Base-by-base conservation (phyloP, 2,888 invertebrate species). In the Acleris literana region DNA sequence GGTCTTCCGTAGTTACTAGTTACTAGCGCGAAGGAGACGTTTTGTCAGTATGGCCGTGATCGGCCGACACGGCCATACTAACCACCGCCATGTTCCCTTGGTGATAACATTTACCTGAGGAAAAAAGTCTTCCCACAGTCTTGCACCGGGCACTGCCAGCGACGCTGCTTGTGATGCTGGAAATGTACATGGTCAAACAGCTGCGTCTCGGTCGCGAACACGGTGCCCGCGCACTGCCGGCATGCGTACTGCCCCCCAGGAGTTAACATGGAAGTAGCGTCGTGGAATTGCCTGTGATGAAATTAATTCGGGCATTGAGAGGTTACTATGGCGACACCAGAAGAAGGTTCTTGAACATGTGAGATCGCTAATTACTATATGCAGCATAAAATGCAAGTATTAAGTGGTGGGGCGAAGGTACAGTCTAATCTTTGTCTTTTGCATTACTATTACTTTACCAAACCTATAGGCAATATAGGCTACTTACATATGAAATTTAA, bases 151-250 rank as follows among this genome's bases (percentile, higher is more conserved):
- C 93, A 93, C 71, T 86, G 87, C 90, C 93, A 93, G 0, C 87
- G 75, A 54, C 83, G 83, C 68, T 84, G 84, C 76, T 90, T 90
- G 63, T 86, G 84, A 33, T 93, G 93, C 52, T 84, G 83, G 71
- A 90, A 90, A 78, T 93, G 93, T 1, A 93, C 86, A 74, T 93
- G 93, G 73, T 93, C 93, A 74, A 93, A 93, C 57, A 93, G 80
- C 9, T 85, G 86, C 0, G 87, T 87, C 73, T 93, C 93, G 3
- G 87, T 86, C 0, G 71, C 64, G 71, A 89, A 89, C 9, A 68
- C 80, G 0, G 75, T 70, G n/a, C 71, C 75, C 0, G 71, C 70
- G 54, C 92, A 92, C 49, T 86, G 81, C 0, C 72, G 58, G 65
- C 92, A 92, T 0, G 69, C 64, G 77, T 90, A 92, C 7, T 74